Evolutionary conservation across 2,888 invertebrate genomes (phyloP).

Genomic region (Apodemia zela): DNA sequence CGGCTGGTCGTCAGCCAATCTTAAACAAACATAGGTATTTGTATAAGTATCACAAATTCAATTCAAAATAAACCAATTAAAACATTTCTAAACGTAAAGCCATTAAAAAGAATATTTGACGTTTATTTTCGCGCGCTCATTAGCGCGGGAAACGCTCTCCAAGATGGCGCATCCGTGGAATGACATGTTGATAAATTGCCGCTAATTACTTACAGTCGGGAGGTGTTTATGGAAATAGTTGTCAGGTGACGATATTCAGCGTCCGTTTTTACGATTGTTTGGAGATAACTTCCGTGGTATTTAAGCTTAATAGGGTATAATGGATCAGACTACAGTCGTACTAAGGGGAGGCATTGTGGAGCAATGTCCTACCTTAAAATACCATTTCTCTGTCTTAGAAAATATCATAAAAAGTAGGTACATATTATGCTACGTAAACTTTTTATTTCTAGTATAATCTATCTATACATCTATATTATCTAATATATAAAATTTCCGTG

Average conservation of each 20-base stretch:
- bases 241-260: conserved; percentile 58
- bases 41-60: conserved; percentile 7
- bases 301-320: conserved; percentile 4
- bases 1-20: neutral
- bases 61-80: conserved; percentile 37
- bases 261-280: conserved; percentile 48
- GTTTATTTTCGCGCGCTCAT: conserved; percentile 61
- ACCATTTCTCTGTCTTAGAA: too few species aligned
- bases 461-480: too few species aligned
- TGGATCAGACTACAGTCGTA: neutral
- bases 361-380: neutral
- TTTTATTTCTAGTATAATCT: too few species aligned
- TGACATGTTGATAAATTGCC: conserved; percentile 74
- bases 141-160: conserved; percentile 46
- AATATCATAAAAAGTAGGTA: too few species aligned
- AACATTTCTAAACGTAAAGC: conserved; percentile 25
- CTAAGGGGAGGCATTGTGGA: too few species aligned
- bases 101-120: conserved; percentile 39
- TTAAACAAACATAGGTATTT: neutral
- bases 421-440: too few species aligned
- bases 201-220: conserved; percentile 68
- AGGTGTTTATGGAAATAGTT: conserved; percentile 75
- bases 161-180: conserved; percentile 46
- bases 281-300: conserved; percentile 1
- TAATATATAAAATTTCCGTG: too few species aligned